phyloP scores from a whole-genome alignment of 2,113 vertebrate species.

The Eptesicus fuscus region DNA sequence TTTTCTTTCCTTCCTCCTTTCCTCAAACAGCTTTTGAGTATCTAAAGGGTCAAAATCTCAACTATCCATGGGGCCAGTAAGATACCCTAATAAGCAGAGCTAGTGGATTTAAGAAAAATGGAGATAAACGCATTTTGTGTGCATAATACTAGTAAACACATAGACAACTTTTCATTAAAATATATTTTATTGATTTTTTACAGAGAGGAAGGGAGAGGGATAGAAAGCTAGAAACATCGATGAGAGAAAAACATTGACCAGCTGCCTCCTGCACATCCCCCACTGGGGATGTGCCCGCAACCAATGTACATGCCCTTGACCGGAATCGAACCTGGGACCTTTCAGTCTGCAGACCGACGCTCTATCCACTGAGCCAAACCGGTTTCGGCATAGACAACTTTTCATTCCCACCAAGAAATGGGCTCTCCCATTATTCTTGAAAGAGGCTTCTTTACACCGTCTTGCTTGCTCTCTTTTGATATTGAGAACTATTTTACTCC shows the following conservation, averaged over 20 bases:
- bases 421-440: not conserved
- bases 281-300: no score
- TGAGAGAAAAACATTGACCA: no score
- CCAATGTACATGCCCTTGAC: no score
- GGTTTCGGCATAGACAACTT: not conserved
- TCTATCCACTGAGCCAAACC: no score
- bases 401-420: not conserved
- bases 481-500: not conserved
- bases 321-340: no score
- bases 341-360: no score
- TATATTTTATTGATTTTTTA: no score
- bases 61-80: not conserved
- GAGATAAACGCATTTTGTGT: not conserved
- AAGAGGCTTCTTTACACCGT: not conserved
- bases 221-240: no score
- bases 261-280: no score
- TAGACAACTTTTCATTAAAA: not conserved
- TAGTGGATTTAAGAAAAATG: not conserved
- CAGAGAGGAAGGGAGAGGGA: no score
- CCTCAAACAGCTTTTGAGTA: not conserved
- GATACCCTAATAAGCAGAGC: not conserved
- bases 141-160: not conserved
- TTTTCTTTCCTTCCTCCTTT: not conserved
- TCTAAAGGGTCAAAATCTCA: not conserved
- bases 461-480: not conserved